Conservation (phyloP, 2,888 invertebrate genomes). For the Hedya salicella region DNA sequence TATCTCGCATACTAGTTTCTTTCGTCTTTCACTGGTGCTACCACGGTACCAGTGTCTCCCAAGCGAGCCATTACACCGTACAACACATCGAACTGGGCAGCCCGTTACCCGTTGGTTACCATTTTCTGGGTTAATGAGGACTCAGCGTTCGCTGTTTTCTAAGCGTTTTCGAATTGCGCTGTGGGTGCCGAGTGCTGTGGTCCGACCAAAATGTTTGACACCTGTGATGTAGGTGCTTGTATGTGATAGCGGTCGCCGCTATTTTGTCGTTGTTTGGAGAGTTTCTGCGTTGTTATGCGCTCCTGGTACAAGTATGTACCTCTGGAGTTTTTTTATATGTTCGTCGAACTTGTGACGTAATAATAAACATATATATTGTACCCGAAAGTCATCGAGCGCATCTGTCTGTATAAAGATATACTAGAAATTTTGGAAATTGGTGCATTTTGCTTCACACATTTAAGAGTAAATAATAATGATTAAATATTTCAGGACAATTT, state of each 20-base stretch:
- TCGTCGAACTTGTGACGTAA: conserved; percentile 1
- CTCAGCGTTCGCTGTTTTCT: conserved; percentile 72
- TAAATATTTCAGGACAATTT: no score
- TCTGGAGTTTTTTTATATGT: conserved; percentile 33
- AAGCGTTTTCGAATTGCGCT: conserved; percentile 78
- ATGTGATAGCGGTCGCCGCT: conserved; percentile 1
- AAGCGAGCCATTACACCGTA: conserved; percentile 8
- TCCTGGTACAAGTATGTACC: conserved; percentile 59
- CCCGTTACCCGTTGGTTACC: conserved; percentile 60
- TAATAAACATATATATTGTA: background rate
- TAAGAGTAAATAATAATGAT: no score
- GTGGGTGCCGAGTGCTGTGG: conserved; percentile 55
- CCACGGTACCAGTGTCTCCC: conserved; percentile 44
- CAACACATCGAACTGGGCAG: conserved; percentile 4
- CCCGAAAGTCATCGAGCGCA: no score
- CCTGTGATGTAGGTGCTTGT: conserved; percentile 1
- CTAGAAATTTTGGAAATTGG: no score
- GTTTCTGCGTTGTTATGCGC: conserved; percentile 65
- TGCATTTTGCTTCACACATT: no score
- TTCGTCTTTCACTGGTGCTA: conserved; percentile 80
- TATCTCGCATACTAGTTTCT: conserved; percentile 81
- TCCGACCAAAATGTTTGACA: conserved; percentile 36
- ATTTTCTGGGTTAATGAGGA: conserved; percentile 84
- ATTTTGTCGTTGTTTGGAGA: conserved; percentile 50
- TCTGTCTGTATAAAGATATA: no score